A percentile compares a stretch with the other conserved stretches of the same genome.
These are phyloP conservation scores for Halocaridina rubra DNA, from an alignment of 2,888 invertebrate species.

Conservation along the genomic window DNA sequence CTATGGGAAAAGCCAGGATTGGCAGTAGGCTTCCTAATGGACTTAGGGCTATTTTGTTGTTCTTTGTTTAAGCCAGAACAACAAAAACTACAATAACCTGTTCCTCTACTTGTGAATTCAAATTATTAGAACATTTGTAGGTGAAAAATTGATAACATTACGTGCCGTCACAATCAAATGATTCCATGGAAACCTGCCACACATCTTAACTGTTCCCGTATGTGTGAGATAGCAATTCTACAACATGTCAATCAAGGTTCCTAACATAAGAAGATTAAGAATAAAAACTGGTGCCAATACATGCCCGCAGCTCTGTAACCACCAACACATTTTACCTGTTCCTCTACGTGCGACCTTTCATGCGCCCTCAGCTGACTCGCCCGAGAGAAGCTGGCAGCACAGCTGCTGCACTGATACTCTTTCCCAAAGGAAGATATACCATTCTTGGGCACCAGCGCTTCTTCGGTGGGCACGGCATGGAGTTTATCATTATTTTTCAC, in stretches of 20 bases:
- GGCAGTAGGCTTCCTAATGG: too few species aligned
- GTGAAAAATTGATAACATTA: too few species aligned
- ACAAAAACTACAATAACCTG: too few species aligned
- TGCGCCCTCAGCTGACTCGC: slow-evolving; percentile 52
- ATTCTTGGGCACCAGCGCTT: neutral
- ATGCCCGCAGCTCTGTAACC: too few species aligned
- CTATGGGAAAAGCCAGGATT: too few species aligned
- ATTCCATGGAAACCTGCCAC: neutral
- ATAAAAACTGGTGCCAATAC: too few species aligned
- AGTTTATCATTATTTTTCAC: slow-evolving; percentile 28
- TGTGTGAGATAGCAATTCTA: neutral
- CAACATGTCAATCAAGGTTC: neutral
- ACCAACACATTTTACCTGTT: slow-evolving; percentile 33
- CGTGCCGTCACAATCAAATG: neutral
- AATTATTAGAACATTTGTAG: too few species aligned
- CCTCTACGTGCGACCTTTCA: slow-evolving; percentile 55
- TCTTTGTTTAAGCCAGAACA: too few species aligned
- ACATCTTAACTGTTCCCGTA: neutral
- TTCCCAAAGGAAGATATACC: neutral
- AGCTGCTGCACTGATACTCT: slow-evolving; percentile 43
- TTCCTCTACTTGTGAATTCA: too few species aligned
- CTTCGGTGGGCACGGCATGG: neutral
- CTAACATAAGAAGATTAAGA: too few species aligned
- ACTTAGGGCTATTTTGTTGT: too few species aligned
- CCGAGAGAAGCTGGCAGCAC: slow-evolving; percentile 32